Evolutionary conservation across 2,797 vertebrate genomes (phyloP).

Genomic region (Semotilus atromaculatus): DNA sequence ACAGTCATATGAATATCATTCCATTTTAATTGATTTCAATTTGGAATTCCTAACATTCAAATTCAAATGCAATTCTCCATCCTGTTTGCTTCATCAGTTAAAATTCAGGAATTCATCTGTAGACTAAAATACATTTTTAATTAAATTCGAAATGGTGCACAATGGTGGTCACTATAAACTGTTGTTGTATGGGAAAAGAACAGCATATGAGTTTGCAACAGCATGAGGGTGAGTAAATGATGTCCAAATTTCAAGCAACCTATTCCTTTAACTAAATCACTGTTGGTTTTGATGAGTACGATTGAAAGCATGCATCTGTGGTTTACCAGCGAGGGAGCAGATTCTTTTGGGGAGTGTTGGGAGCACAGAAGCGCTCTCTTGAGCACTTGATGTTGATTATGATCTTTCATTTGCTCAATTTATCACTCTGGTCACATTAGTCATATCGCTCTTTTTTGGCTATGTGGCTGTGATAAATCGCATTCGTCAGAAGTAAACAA

Average conservation of each 20-base stretch:
- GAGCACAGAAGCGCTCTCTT: conserved; percentile 21
- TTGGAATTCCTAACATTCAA: not conserved
- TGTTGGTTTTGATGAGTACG: conserved; percentile 16
- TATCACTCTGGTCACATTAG: conserved; percentile 34
- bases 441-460: conserved; percentile 40
- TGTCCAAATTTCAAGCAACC: not conserved
- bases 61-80: not conserved
- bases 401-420: conserved; percentile 35
- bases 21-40: not conserved
- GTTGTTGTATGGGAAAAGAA: not conserved
- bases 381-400: conserved; percentile 27
- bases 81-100: not conserved
- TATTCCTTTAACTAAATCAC: conserved; percentile 2
- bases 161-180: not conserved
- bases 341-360: not conserved
- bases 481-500: conserved; percentile 5
- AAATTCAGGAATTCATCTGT: not conserved
- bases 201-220: not conserved
- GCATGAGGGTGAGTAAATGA: not conserved
- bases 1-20: too few species aligned
- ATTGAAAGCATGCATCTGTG: conserved; percentile 26
- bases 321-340: conserved; percentile 41
- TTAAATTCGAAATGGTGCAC: not conserved
- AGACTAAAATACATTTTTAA: not conserved
- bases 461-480: conserved; percentile 24